Evolutionary conservation across 2,797 vertebrate genomes (phyloP).

Genomic region (Sebastolobus altivelis): DNA sequence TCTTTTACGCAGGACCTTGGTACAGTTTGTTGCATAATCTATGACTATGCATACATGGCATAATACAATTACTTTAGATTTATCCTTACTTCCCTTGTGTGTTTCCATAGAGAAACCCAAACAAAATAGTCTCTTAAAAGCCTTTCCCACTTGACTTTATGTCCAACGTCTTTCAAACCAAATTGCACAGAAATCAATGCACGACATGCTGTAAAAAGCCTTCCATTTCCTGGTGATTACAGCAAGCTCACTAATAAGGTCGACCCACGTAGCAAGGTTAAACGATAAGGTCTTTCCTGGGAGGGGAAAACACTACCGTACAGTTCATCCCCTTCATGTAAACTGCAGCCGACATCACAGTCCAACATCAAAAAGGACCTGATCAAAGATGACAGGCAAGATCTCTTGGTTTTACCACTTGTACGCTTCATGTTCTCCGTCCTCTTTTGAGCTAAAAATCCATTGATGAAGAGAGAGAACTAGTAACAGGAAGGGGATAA

Average conservation of each 20-base stretch:
- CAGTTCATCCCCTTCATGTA: constrained; percentile 24
- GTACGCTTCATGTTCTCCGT: constrained; percentile 8
- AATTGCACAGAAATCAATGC: constrained; percentile 54
- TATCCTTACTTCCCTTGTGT: neutral
- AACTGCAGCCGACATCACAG: constrained; percentile 16
- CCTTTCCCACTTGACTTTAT: neutral
- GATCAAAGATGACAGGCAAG: constrained; percentile 49
- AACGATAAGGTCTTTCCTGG: constrained; percentile 48
- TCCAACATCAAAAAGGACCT: constrained; percentile 23
- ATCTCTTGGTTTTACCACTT: constrained; percentile 36
- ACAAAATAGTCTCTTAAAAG: constrained; percentile 11
- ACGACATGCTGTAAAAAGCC: constrained; percentile 9
- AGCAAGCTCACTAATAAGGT: constrained; percentile 49
- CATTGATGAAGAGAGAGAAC: constrained; percentile 16
- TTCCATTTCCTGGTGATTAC: constrained; percentile 56
- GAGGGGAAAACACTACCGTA: neutral
- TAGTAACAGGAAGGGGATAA: neutral
- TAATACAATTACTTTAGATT: neutral
- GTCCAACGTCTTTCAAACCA: constrained; percentile 22
- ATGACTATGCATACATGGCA: neutral
- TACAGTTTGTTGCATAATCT: neutral
- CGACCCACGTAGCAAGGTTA: constrained; percentile 43
- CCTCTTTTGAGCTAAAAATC: constrained; percentile 10
- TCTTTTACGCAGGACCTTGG: neutral
- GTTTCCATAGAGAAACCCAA: constrained; percentile 6